Conservation (phyloP, 2,797 vertebrate genomes). For the Poeciliopsis presidionis region DNA sequence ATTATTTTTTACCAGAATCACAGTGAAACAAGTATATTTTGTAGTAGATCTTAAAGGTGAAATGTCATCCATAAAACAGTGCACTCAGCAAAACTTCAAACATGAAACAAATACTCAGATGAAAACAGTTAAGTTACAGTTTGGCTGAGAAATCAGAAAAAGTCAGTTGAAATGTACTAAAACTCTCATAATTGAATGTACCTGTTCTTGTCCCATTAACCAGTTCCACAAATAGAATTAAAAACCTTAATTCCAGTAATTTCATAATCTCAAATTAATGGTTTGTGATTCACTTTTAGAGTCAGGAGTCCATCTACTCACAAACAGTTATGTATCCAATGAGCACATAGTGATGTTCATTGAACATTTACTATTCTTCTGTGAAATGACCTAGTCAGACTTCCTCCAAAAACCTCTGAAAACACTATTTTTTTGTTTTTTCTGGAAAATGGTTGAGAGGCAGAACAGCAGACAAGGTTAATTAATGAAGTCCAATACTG, state of each 20-base stretch:
- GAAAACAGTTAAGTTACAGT: not conserved
- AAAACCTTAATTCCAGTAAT: not conserved
- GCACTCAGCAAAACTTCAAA: not conserved
- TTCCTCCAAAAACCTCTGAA: not conserved
- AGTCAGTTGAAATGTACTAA: not conserved
- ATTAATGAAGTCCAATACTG: not conserved
- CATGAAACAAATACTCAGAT: not conserved
- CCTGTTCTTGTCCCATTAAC: too few relatives aligned
- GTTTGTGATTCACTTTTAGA: constrained; percentile 11
- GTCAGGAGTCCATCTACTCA: not conserved
- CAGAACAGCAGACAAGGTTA: not conserved
- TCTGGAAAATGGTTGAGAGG: not conserved
- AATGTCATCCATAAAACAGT: not conserved
- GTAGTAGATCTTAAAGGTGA: not conserved
- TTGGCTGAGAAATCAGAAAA: not conserved
- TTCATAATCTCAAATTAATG: constrained; percentile 6
- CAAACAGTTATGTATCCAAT: not conserved
- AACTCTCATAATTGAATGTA: too few relatives aligned
- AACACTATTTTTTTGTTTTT: not conserved
- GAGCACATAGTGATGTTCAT: not conserved
- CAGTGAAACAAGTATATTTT: not conserved
- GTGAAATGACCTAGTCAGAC: not conserved
- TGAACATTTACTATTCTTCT: not conserved
- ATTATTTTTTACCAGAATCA: not conserved
- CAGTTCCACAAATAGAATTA: constrained; percentile 5